Base-by-base conservation (phyloP, 2,888 invertebrate species). In the Acrobasis suavella region DNA sequence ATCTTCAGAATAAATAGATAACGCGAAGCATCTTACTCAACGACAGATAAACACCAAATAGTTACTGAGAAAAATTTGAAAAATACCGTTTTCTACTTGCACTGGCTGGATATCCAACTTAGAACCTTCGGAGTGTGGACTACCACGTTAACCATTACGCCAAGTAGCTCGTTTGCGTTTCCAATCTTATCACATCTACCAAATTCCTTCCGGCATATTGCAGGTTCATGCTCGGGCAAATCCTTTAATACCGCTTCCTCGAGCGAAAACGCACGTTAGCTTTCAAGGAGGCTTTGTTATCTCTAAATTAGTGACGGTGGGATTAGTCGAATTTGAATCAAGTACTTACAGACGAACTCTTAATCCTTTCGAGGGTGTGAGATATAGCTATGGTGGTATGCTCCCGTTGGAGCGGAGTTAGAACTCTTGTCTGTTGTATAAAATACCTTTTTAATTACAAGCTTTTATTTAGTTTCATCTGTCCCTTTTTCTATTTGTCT, bases 251-350 rank as follows among this genome's bases (percentile, higher is more conserved):
- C 70, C 69, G 58, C 64, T 71, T 71, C 64, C 62, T 67, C 64
- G 63, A 68, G 68, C 66, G 62, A 68, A 73, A 76, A 81, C 73
- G 76, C 73, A 76, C 81, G 77, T 80, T 74, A 68, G 69, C 69
- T 70, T 72, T 72, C 68, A 76, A 77, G 67, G 75, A 71, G 72
- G 63, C 71, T 68, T 69, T 74, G 77, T 84, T 86, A 86, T 87
- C 86, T 82, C 71, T 72, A 74, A 85, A 84, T 85, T 83, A 82
- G 81, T 81, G 75, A 76, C 78, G 71, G 74, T 67, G 54, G 85
- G 75, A 77, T 82, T 81, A 80, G 69, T 69, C 70, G 65, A 70
- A 65, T 77, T 76, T 71, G 72, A 73, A 75, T 75, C 68, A 71
- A 67, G 68, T 72, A 64, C 64, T 65, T 65, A 66, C 64, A 65